Conservation (phyloP, 2,797 vertebrate genomes). For the Todus mexicanus region DNA sequence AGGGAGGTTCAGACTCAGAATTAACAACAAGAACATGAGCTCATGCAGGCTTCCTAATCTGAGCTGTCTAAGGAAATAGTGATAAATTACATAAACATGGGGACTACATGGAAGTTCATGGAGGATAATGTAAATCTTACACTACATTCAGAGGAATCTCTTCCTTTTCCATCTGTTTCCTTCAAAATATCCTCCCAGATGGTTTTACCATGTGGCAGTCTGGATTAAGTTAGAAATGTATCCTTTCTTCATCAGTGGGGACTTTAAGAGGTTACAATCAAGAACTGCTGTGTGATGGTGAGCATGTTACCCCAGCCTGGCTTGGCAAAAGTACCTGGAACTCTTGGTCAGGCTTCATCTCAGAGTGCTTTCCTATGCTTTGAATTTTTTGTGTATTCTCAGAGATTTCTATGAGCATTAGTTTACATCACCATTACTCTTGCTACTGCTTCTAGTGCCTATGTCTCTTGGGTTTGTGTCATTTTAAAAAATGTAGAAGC, state of each 20-base stretch:
- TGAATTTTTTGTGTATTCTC: not conserved
- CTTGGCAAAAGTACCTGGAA: not conserved
- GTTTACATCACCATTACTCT: not conserved
- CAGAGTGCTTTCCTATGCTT: not conserved
- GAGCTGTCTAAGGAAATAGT: slow-evolving; percentile 73
- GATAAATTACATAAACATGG: slow-evolving; percentile 79
- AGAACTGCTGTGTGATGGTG: not conserved
- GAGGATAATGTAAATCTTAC: slow-evolving; percentile 83
- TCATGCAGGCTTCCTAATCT: slow-evolving; percentile 75
- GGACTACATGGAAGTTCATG: slow-evolving; percentile 75
- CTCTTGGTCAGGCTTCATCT: not conserved
- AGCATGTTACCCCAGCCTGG: not conserved
- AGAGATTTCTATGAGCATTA: not conserved
- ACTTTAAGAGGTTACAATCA: slow-evolving; percentile 18
- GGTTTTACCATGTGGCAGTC: slow-evolving; percentile 75
- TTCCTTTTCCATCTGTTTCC: slow-evolving; percentile 79
- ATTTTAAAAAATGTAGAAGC: not conserved
- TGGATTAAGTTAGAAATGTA: slow-evolving; percentile 71
- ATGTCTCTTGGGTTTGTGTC: not conserved
- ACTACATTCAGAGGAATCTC: slow-evolving; percentile 74
- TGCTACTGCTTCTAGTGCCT: not conserved
- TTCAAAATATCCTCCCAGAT: slow-evolving; percentile 78
- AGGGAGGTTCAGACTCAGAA: slow-evolving; percentile 55
- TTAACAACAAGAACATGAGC: slow-evolving; percentile 63
- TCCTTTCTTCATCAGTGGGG: slow-evolving; percentile 51